Percentiles rank a stretch among this genome's conserved stretches.
These are phyloP conservation scores for Gallinago stenura DNA, from an alignment of 2,797 vertebrate genomes.

Conservation along the genomic window DNA sequence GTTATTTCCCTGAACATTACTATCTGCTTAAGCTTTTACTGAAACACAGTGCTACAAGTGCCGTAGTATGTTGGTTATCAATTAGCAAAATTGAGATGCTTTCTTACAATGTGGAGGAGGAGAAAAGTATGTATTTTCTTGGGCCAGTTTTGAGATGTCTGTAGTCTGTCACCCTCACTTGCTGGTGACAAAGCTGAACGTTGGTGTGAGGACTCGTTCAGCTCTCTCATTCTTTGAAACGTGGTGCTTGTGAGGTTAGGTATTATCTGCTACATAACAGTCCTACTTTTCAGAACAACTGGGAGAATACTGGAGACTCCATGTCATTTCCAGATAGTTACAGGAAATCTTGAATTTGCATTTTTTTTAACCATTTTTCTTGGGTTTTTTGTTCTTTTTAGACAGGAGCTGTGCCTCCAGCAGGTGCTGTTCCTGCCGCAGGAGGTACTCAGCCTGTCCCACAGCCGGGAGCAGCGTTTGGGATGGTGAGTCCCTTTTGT, in stretches of 20 bases:
- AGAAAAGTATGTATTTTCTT: neutral
- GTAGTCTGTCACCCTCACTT: neutral
- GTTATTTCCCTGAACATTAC: neutral
- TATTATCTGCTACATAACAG: neutral
- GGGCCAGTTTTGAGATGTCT: neutral
- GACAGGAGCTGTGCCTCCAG: constrained; percentile 83
- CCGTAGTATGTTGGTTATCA: neutral
- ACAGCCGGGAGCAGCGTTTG: constrained; percentile 87
- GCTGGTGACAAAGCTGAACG: neutral
- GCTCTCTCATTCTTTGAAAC: neutral
- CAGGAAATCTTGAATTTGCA: neutral
- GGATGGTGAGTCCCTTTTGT: constrained; percentile 85
- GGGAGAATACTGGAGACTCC: neutral
- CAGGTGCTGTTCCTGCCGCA: constrained; percentile 73
- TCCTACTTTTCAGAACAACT: neutral
- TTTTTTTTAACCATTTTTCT: neutral
- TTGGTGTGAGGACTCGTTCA: neutral
- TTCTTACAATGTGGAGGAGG: neutral
- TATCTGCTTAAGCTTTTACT: neutral
- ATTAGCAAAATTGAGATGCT: neutral
- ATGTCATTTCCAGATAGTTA: neutral
- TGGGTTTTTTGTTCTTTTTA: neutral
- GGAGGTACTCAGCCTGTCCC: constrained; percentile 77
- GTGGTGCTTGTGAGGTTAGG: neutral
- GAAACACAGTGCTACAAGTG: neutral